phyloP scores from a whole-genome alignment of 2,797 vertebrate genomes.

The Ctenosaura bakeri region DNA sequence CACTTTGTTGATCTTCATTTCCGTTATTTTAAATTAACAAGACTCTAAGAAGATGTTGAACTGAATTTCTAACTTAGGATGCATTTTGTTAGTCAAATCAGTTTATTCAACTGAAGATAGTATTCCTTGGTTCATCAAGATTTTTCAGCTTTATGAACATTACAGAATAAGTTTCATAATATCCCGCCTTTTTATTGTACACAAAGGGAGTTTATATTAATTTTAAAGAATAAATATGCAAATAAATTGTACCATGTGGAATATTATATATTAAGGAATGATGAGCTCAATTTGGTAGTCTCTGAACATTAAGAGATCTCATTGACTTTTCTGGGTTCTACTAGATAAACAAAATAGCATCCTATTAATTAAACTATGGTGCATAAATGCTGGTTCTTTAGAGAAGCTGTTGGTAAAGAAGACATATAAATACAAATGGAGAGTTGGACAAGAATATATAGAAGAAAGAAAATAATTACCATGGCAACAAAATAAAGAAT shows the following conservation, averaged over 20 bases:
- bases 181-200: slow-evolving; percentile 19
- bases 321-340: neutral
- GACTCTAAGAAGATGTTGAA: slow-evolving; percentile 27
- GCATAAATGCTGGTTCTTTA: neutral
- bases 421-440: slow-evolving; percentile 2
- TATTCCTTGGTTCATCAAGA: slow-evolving; percentile 4
- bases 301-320: slow-evolving; percentile 3
- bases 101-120: slow-evolving; percentile 21
- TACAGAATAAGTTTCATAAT: slow-evolving; percentile 14
- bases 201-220: slow-evolving; percentile 20
- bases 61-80: slow-evolving; percentile 26
- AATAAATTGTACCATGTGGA: slow-evolving; percentile 12
- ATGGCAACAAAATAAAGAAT: slow-evolving; percentile 40
- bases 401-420: neutral
- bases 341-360: slow-evolving; percentile 33
- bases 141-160: slow-evolving; percentile 23
- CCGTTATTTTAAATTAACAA: slow-evolving; percentile 37
- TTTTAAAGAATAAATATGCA: slow-evolving; percentile 33
- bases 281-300: slow-evolving; percentile 8
- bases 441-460: neutral
- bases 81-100: slow-evolving; percentile 33
- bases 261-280: neutral
- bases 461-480: slow-evolving; percentile 12
- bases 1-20: slow-evolving; percentile 54
- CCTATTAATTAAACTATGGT: slow-evolving; percentile 24